Base-by-base conservation (phyloP, 1,140 invertebrate genomes). In the Drosophila erecta region DNA sequence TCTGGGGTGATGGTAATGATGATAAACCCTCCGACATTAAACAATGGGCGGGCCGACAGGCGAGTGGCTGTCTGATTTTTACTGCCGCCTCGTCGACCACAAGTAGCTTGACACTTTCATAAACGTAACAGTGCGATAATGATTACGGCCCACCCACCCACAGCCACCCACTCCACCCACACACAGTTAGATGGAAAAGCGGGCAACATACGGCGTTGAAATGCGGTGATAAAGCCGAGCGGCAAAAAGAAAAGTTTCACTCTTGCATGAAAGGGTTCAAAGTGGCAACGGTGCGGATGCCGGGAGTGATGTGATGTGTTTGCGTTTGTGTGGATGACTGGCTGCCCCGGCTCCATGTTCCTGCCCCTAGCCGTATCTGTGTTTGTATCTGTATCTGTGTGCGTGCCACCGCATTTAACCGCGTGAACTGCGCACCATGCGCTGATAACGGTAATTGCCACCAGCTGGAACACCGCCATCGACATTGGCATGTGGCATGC, bases 361-460 rank as follows among this genome's bases (percentile, higher is more conserved):
- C 24, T 24, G 24, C 24, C n/a, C 44, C 47, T 55, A 38, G 49
- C 40, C 8, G 37, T 58, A 55, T 64, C 35, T 65, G 71, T 50
- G 37, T 67, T 53, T 35, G 50, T 81, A 78, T 70, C 58, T 47
- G 43, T 77, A 38, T 64, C 56, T 66, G 76, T 66, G 76, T 90
- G 85, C 86, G 80, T 89, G 84, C 73, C 79, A 85, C 76, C 80
- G 84, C 79, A 81, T 90, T 90, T 81, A 89, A 85, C 81, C 81
- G 85, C 85, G 85, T 80, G 84, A 90, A 80, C 85, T 84, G 84
- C 72, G 85, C 85, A 56, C 80, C 85, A 66, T 76, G 89, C 72
- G 79, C 83, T 90, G 87, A 90, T 90, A 90, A 90, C 76, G 75
- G 80, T 90, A 90, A 90, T 90, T 89, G 87, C 87, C 85, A 86